phyloP scores from a whole-genome alignment of 2,888 invertebrate species.

The Volucella zonaria region DNA sequence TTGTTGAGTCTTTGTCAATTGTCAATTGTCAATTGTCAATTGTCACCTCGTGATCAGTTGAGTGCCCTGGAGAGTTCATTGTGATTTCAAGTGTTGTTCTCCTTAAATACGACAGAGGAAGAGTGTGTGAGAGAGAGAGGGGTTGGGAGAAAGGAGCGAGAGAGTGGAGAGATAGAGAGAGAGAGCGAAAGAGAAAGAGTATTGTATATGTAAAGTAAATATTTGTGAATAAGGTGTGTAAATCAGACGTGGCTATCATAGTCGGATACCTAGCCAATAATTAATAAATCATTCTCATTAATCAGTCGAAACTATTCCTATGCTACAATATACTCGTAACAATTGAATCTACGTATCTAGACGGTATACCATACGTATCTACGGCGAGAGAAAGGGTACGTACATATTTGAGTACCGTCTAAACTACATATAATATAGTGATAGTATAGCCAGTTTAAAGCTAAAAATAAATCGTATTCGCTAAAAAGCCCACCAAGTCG shows the following conservation, averaged over 20 bases:
- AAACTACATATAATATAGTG: too few species aligned
- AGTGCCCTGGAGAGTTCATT: conserved; percentile 59
- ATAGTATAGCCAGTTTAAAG: conserved; percentile 50
- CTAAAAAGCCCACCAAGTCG: conserved; percentile 67
- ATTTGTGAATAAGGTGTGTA: conserved; percentile 35
- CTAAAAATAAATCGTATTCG: conserved; percentile 69
- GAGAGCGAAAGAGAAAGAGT: too few species aligned
- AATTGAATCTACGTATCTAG: too few species aligned
- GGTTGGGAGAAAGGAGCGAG: too few species aligned
- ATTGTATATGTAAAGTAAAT: not conserved
- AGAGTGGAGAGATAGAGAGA: too few species aligned
- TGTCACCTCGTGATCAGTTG: conserved; percentile 55
- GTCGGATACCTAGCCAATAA: not conserved
- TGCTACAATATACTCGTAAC: conserved; percentile 31
- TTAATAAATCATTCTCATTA: conserved; percentile 34
- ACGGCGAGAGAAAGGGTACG: not conserved
- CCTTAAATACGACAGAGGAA: not conserved
- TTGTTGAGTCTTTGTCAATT: conserved; percentile 34
- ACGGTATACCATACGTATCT: not conserved
- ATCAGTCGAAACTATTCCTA: conserved; percentile 15
- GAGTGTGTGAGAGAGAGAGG: not conserved
- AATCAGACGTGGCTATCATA: conserved; percentile 7
- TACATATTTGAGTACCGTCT: not conserved
- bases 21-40: conserved; percentile 6
- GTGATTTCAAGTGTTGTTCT: conserved; percentile 45